Evolutionary conservation across 2,888 invertebrate genomes (phyloP), one percentile per base, ranked within the genome.

Genomic region (Polymixis flavicincta): DNA sequence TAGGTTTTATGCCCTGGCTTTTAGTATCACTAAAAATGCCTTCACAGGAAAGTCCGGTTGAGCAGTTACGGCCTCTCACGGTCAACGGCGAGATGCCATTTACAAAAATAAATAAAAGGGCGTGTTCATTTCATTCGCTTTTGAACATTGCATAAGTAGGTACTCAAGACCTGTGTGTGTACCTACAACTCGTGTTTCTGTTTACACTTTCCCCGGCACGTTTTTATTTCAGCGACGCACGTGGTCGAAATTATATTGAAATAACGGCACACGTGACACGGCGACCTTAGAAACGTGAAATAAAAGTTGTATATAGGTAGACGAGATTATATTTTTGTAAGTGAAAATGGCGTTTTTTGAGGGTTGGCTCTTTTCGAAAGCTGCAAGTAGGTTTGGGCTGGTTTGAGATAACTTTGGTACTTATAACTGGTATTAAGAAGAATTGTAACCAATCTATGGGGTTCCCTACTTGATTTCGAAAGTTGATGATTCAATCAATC

Each of bases 251-350:
- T 89, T 86, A 67, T 72, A 85, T 88, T 83, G 85, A 85, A 88
- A 89, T 89, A 90, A 85, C 81, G 83, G 78, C 52, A 85, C 87
- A 89, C 90, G 91, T 90, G 90, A 86, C 85, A 60, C 13, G 45
- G 60, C 78, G 69, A 76, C 81, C 81, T 80, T 64, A 64, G 60
- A n/a, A 59, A 63, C 61, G 67, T 64, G 68, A 70, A 75, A 69
- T 71, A 71, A 80, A 82, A 73, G 32, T 54, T 48, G 54, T 61
- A 52, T 59, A 59, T 76, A 45, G 55, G 61, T 48, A 32, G 48
- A 59, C 52, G 45, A 72, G 37, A 71, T 70, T 64, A 48, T 64
- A 42, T 64, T 57, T 76, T 63, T 54, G 14, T 8, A 64, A 50
- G 37, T 67, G 45, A 11, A 67, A 70, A 65, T 57, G 57, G 63